Evolutionary conservation across 2,797 vertebrate genomes (phyloP), one percentile per base, ranked within the genome.

Genomic region (Anniella stebbinsi): DNA sequence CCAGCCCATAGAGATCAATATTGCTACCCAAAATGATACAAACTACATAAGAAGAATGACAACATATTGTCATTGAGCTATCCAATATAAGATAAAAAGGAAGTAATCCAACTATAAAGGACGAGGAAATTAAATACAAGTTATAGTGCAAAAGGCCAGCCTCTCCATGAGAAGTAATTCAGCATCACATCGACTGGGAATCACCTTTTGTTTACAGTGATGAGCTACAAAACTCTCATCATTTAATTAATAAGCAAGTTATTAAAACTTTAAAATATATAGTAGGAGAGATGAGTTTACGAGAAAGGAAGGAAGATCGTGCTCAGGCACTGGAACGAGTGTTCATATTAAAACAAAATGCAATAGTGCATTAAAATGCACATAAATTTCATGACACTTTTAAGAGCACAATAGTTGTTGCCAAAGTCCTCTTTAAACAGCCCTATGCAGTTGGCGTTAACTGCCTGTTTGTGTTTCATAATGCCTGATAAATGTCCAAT

Each of bases 351-450:
- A 91, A 95, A 93, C 73, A 63, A 89, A 95, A 93, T 91, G 89
- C 75, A 0, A 94, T 88, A 91, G 88, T 92, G 90, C 84, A 84
- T 84, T 82, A 90, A 84, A 77, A 48, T 84, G 91, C 45, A 66
- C 90, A 91, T 94, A 93, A 92, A 93, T 93, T 93, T 95, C 93
- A 92, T 66, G 57, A 86, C 72, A 91, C 91, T 92, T 95, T 92
- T 91, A 93, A 96, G 92, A 89, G 90, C 72, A 25, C 91, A 89
- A 89, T 92, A 86, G 91, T 89, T 96, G 23, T 95, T 91, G 89
- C 67, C 85, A 92, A 94, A 89, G 78, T 28, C 92, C 87, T 78
- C 91, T 83, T 90, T 95, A 94, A 95, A 95, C 84, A 70, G 90
- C 80, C 92, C 0, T 13, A 28, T 78, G 88, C 0, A 0, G 18